phyloP scores from a whole-genome alignment of 1,140 invertebrate species.

The Phenacoccus solenopsis region DNA sequence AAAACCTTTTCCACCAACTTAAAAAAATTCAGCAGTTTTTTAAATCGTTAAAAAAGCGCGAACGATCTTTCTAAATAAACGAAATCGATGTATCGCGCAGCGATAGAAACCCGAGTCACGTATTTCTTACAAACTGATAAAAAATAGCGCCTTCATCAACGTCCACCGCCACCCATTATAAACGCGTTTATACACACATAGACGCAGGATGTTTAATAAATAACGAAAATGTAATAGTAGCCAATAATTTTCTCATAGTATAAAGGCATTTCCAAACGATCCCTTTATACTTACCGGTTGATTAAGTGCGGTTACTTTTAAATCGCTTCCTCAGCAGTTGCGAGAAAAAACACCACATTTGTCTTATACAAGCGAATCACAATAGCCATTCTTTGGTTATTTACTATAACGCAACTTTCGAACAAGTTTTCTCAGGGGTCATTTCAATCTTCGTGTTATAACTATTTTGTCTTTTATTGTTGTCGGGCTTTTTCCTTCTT shows the following conservation, averaged over 20 bases:
- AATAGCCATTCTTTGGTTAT: background rate
- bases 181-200: background rate
- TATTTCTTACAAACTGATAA: background rate
- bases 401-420: background rate
- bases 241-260: background rate
- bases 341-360: background rate
- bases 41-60: too few species aligned
- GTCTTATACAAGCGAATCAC: constrained; percentile 1
- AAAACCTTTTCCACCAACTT: too few species aligned
- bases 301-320: constrained; percentile 2
- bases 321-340: background rate
- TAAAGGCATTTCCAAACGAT: background rate
- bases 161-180: background rate
- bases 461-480: background rate
- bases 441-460: background rate
- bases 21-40: too few species aligned
- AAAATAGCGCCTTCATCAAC: background rate
- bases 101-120: background rate
- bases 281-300: background rate
- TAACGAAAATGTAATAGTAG: background rate
- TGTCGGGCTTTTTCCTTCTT: background rate
- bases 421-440: background rate
- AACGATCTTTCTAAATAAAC: too few species aligned
- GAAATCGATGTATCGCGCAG: too few species aligned
- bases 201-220: background rate